These are phyloP conservation scores for Trichogramma pretiosum DNA, from an alignment of 1,140 invertebrate species.

Conservation along the genomic window DNA sequence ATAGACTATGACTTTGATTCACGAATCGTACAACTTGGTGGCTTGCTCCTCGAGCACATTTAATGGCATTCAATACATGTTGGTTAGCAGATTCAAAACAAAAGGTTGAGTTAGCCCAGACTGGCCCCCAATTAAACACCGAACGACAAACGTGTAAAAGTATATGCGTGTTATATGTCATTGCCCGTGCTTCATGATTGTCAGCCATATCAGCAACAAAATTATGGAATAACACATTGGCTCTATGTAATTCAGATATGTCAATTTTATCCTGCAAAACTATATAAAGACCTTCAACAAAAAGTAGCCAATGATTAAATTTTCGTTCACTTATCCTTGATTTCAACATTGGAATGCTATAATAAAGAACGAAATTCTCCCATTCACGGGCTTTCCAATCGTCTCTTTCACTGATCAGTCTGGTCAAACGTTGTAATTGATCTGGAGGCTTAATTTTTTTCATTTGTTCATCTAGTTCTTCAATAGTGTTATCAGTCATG, in stretches of 20 bases:
- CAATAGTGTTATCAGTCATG: slow-evolving; percentile 1
- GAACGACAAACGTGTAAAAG: slow-evolving; percentile 3
- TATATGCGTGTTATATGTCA: slow-evolving; percentile 13
- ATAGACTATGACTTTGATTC: background rate
- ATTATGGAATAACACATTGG: slow-evolving; percentile 8
- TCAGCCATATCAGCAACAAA: slow-evolving; percentile 12
- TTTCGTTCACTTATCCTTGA: slow-evolving; percentile 2
- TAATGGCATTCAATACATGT: background rate
- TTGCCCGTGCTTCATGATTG: slow-evolving; percentile 11
- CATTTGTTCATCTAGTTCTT: slow-evolving; percentile 5
- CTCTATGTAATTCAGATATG: slow-evolving; percentile 1
- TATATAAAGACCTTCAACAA: slow-evolving; percentile 16
- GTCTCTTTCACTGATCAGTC: slow-evolving; percentile 6
- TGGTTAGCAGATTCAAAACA: background rate
- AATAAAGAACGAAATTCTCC: slow-evolving; percentile 18
- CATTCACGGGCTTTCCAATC: too few relatives aligned
- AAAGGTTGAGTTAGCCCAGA: background rate
- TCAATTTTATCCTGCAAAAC: slow-evolving; percentile 14
- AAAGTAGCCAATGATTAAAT: too few relatives aligned
- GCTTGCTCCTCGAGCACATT: background rate
- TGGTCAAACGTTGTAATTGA: slow-evolving; percentile 12
- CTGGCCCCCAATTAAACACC: slow-evolving; percentile 2
- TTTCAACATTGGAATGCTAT: slow-evolving; percentile 14
- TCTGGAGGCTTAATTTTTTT: slow-evolving; percentile 8
- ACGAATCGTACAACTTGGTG: background rate